Evolutionary conservation across 37 sponge, comb jelly and placozoan genomes (phyloP), one percentile per base, ranked within the genome.

Genomic region (Tethya wilhelma): DNA sequence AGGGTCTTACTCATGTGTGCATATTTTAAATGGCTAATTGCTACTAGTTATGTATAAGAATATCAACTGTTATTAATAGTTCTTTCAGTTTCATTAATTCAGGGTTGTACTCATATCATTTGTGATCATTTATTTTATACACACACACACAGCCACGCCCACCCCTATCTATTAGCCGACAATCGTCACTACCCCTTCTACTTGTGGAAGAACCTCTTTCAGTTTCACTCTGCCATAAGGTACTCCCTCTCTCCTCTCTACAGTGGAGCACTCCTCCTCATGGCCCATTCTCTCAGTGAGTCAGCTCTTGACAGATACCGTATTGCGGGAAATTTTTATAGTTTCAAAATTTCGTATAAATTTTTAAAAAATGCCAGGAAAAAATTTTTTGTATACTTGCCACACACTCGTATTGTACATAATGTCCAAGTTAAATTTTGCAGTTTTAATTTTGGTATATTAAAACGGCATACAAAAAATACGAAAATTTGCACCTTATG

Each of bases 141-240:
- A 14, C 53, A 9, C 14, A 49, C 14, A 49, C 53, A 30, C 69
- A 81, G 84, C 20, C 69, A 91, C 63, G 90, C 64, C 33, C 98
- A 98, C 57, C 91, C 93, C 20, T 98, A 93, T 56, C 81, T 98
- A 34, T 71, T 93, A 38, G 95, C 94, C 53, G 98, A 98, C 79
- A 98, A 98, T 72, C 77, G 98, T 30, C 98, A 98, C 82, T 92
- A 89, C 42, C 83, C 98, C 17, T 98, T 98, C 87, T 98, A 95
- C 65, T 25, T 98, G 25, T 98, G 98, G 98, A 91, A 86, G 72
- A 91, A 94, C 43, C 53, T 97, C 9, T 80, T 94, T 59, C 42
- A 66, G 22, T 19, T 43, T 14, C 77, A 84, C 72, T n/a, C 8
- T 11, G 3, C 31, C 0, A 23, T 75, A 9, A 59, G 39, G 38